phyloP scores from a whole-genome alignment of 2,797 vertebrate genomes.

The Emydoidea blandingii region DNA sequence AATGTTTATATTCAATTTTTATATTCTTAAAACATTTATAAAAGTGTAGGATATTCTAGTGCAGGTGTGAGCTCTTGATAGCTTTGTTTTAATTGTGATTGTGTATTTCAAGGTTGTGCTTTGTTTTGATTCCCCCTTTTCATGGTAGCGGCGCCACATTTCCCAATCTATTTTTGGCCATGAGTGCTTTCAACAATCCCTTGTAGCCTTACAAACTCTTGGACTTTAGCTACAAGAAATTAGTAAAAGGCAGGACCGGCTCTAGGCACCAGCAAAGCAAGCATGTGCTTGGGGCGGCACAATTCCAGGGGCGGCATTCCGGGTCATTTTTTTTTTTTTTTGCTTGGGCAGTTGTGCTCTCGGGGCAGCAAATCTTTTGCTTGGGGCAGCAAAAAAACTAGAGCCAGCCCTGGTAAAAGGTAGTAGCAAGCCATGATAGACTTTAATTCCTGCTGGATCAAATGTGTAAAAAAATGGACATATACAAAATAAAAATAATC shows the following conservation, averaged over 20 bases:
- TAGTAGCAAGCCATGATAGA: neutral
- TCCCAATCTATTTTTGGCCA: neutral
- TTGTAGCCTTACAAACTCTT: neutral
- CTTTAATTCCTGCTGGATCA: neutral
- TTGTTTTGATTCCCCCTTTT: neutral
- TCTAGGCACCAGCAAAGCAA: too few species aligned
- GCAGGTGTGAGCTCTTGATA: neutral
- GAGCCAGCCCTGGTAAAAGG: neutral
- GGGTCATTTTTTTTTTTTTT: too few species aligned
- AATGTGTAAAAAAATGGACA: neutral
- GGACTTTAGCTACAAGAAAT: neutral
- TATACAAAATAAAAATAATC: neutral
- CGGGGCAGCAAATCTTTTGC: too few species aligned
- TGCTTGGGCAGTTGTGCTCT: too few species aligned
- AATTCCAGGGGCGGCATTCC: too few species aligned
- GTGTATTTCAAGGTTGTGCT: neutral
- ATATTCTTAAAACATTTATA: neutral
- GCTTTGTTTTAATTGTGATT: neutral
- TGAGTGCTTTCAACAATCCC: neutral
- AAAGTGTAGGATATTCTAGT: neutral
- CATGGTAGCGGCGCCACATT: neutral
- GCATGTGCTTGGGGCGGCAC: too few species aligned
- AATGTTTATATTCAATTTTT: conserved; percentile 20
- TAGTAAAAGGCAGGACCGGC: neutral
- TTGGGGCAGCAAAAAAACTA: too few species aligned